phyloP scores from a whole-genome alignment of 2,113 vertebrate genomes.

The Halichoeres trimaculatus region DNA sequence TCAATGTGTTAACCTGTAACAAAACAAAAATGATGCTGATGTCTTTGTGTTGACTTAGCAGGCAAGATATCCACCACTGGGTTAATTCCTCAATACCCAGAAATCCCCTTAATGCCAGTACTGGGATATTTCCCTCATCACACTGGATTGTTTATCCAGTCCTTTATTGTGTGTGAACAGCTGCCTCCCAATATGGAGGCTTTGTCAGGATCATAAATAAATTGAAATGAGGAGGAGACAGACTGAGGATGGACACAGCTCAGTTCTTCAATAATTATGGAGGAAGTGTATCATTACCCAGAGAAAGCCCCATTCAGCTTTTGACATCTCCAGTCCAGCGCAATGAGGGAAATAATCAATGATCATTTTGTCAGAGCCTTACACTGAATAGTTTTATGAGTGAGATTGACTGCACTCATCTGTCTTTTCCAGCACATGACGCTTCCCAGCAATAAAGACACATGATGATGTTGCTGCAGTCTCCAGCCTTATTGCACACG shows the following conservation, averaged over 20 bases:
- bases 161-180: conserved; percentile 53
- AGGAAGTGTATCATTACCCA: conserved; percentile 60
- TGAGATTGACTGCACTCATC: conserved; percentile 32
- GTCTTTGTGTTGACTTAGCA: conserved; percentile 28
- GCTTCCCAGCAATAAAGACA: conserved; percentile 17
- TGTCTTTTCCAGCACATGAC: conserved; percentile 2
- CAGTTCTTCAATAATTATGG: conserved; percentile 59
- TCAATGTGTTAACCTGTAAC: conserved; percentile 18
- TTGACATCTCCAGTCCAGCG: conserved; percentile 36
- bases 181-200: conserved; percentile 63
- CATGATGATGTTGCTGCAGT: not conserved
- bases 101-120: conserved; percentile 48
- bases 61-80: conserved; percentile 18
- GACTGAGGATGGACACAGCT: conserved; percentile 65
- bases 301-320: conserved; percentile 42
- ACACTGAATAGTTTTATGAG: conserved; percentile 37
- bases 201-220: conserved; percentile 54
- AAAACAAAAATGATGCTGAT: conserved; percentile 16
- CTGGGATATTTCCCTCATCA: conserved; percentile 39
- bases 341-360: conserved; percentile 49
- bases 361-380: conserved; percentile 36
- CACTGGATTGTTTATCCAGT: conserved; percentile 28
- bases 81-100: conserved; percentile 26
- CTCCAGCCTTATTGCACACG: conserved; percentile 14
- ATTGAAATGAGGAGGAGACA: conserved; percentile 44